Evolutionary conservation across 2,797 vertebrate species (phyloP).

Genomic region (Rhadinocentrus ornatus): DNA sequence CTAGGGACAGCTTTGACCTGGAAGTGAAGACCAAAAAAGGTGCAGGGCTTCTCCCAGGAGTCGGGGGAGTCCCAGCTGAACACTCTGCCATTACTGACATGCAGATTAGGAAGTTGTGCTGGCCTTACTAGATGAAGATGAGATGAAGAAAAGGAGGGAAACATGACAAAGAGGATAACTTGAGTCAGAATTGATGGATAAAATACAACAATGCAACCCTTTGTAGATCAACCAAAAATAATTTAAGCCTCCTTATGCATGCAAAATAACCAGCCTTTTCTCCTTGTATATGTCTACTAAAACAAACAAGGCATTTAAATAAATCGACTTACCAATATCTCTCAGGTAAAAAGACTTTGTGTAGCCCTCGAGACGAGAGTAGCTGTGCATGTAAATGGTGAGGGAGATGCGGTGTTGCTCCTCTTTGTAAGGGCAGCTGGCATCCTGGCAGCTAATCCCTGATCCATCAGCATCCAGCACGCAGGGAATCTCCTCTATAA

Average conservation of each 20-base stretch:
- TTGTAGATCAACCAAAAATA: too few species aligned
- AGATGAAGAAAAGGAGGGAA: neutral
- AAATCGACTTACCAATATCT: constrained; percentile 66
- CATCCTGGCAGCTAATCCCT: constrained; percentile 54
- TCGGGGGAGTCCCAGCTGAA: constrained; percentile 75
- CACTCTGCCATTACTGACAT: neutral
- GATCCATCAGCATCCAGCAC: constrained; percentile 57
- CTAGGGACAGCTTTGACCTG: constrained; percentile 71
- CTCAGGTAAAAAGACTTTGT: constrained; percentile 65
- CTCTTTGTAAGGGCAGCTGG: constrained; percentile 56
- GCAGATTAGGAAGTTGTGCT: constrained; percentile 55
- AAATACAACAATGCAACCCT: too few species aligned
- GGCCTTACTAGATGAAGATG: constrained; percentile 71
- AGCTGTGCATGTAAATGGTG: constrained; percentile 60
- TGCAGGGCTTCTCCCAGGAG: constrained; percentile 76
- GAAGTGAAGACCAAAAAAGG: constrained; percentile 75
- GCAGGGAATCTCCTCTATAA: constrained; percentile 48
- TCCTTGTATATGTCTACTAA: neutral
- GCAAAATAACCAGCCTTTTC: neutral
- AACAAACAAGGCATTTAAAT: neutral
- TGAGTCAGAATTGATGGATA: too few species aligned
- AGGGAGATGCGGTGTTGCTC: constrained; percentile 65
- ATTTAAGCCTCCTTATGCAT: neutral
- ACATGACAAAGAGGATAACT: neutral
- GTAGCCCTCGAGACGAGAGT: constrained; percentile 63